Evolutionary conservation across 2,888 invertebrate species (phyloP).

Genomic region (Drosophila greeni): DNA sequence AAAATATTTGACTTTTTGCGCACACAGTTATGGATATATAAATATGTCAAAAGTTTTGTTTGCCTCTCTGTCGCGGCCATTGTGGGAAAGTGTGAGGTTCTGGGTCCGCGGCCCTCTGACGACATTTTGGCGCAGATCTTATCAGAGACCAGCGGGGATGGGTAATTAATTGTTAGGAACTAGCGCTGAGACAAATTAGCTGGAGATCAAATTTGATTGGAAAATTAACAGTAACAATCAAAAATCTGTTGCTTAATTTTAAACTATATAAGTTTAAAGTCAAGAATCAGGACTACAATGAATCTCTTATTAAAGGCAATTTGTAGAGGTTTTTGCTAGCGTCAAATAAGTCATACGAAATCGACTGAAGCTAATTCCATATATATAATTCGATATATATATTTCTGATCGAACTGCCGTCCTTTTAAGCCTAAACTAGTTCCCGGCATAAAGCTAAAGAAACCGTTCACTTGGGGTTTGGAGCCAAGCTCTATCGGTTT

Average conservation of each 20-base stretch:
- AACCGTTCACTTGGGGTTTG: conserved; percentile 27
- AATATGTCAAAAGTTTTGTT: conserved; percentile 56
- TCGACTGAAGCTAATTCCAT: background rate
- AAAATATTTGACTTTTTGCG: conserved; percentile 64
- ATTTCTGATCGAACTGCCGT: background rate
- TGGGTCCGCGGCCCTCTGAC: conserved; percentile 14
- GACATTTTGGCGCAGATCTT: conserved; percentile 23
- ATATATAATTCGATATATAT: background rate
- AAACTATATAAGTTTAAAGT: background rate
- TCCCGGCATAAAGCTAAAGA: background rate
- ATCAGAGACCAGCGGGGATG: conserved; percentile 10
- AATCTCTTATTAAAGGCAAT: background rate
- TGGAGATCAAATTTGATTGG: background rate
- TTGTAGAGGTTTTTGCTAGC: too few species aligned
- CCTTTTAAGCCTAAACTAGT: conserved; percentile 11
- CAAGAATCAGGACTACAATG: too few species aligned
- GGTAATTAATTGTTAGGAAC: conserved; percentile 16
- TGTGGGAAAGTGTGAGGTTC: conserved; percentile 48
- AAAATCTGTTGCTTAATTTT: background rate
- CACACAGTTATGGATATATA: conserved; percentile 58
- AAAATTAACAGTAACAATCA: background rate
- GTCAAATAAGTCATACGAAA: background rate
- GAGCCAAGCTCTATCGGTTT: conserved; percentile 19
- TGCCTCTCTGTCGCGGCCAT: conserved; percentile 50
- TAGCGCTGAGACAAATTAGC: conserved; percentile 5